Evolutionary conservation across 2,888 invertebrate species (phyloP).

Genomic region (Sminthurinus aureus): DNA sequence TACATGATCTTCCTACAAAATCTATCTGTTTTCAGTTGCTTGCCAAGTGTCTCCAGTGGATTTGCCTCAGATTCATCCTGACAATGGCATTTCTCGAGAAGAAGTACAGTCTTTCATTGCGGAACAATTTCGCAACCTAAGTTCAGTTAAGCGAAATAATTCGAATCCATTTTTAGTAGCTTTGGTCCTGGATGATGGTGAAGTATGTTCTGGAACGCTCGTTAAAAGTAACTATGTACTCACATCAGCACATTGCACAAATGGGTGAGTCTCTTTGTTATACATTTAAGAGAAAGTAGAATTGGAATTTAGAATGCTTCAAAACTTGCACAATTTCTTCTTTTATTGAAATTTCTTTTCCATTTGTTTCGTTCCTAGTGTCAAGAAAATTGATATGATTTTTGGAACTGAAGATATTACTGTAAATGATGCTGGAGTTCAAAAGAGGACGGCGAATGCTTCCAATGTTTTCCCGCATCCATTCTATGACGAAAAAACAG

Average conservation of each 20-base stretch:
- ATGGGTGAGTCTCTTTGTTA: slow-evolving; percentile 5
- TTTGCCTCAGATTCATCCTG: slow-evolving; percentile 1
- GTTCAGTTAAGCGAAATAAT: slow-evolving; percentile 4
- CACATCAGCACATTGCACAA: slow-evolving; percentile 15
- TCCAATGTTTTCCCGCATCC: slow-evolving; percentile 26
- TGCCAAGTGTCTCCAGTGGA: slow-evolving; percentile 14
- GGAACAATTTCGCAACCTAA: neutral
- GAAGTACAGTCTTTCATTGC: neutral
- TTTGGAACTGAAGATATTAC: slow-evolving; percentile 35
- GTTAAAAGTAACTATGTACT: neutral
- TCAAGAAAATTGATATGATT: slow-evolving; percentile 34
- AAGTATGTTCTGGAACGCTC: slow-evolving; percentile 15
- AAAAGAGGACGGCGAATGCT: slow-evolving; percentile 21
- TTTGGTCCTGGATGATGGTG: slow-evolving; percentile 5
- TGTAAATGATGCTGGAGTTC: slow-evolving; percentile 28
- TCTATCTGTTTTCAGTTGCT: slow-evolving; percentile 13
- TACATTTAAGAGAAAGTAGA: neutral
- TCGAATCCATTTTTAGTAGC: slow-evolving; percentile 21
- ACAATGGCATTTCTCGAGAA: neutral
- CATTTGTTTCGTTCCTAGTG: slow-evolving; percentile 5
- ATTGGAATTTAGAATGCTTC: neutral
- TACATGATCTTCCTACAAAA: neutral
- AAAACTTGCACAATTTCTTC: neutral
- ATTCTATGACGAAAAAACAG: slow-evolving; percentile 16
- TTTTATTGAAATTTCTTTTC: neutral